Percentiles rank a stretch among this genome's conserved stretches.
Evolutionary conservation across 2,113 vertebrate genomes (phyloP).

Genomic region (Tragelaphus scriptus): DNA sequence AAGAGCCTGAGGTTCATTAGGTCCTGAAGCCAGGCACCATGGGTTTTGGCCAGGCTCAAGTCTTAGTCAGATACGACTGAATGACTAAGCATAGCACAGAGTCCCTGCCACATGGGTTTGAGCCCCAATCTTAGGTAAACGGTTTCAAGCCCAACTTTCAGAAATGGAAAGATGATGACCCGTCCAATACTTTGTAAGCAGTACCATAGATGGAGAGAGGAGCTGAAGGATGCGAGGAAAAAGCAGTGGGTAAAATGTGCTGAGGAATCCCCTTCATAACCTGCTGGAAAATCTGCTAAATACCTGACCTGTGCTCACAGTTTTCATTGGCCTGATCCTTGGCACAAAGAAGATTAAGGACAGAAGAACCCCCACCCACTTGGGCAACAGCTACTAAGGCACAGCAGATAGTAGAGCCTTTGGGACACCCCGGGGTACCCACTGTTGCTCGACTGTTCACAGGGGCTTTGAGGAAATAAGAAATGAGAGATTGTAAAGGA

Average conservation of each 20-base stretch:
- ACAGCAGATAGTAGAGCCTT: not conserved
- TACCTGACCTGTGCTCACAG: not conserved
- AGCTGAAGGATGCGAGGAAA: no score
- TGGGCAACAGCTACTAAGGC: not conserved
- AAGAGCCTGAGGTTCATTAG: not conserved
- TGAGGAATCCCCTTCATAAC: no score
- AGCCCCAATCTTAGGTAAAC: not conserved
- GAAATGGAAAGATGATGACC: not conserved
- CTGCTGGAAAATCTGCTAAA: not conserved
- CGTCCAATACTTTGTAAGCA: not conserved
- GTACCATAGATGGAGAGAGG: no score
- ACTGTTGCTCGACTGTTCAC: not conserved
- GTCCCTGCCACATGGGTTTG: not conserved
- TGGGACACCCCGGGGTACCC: not conserved
- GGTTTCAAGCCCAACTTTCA: not conserved
- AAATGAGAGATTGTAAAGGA: not conserved
- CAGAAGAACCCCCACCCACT: not conserved
- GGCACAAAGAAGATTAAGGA: not conserved
- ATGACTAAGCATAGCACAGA: not conserved
- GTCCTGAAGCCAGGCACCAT: not conserved
- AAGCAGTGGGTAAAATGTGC: no score
- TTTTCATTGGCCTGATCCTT: not conserved
- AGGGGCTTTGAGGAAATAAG: not conserved
- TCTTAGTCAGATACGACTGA: not conserved
- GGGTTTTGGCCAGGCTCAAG: not conserved